Conservation (phyloP, 2,888 invertebrate genomes). For the Drosophila birchii region DNA sequence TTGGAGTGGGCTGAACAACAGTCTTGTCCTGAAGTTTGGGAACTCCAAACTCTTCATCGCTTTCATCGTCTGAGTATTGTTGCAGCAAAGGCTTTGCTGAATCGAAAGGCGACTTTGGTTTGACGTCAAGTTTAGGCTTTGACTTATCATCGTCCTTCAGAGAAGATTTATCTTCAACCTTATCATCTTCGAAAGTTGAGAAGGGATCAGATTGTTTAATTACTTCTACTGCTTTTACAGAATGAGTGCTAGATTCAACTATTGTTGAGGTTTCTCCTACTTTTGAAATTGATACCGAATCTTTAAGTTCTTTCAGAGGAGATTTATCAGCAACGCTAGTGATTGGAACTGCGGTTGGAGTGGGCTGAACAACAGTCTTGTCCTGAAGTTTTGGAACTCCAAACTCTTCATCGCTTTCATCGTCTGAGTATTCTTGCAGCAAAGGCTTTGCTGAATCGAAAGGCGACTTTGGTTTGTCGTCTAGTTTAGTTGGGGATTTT, state of each 20-base stretch:
- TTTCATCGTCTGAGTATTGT: conserved; percentile 8
- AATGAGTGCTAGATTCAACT: no score
- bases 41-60: no score
- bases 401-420: no score
- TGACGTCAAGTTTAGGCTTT: neutral
- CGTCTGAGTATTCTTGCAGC: no score
- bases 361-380: neutral
- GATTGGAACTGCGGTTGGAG: neutral
- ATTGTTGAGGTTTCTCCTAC: no score
- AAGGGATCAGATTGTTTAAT: no score
- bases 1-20: no score
- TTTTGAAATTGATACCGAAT: no score
- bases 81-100: neutral
- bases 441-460: no score
- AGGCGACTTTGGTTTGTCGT: neutral
- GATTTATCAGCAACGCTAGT: neutral
- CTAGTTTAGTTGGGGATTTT: conserved; percentile 2
- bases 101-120: conserved; percentile 2
- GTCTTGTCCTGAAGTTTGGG: no score
- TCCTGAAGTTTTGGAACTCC: conserved; percentile 4
- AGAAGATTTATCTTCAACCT: neutral
- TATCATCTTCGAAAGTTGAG: neutral
- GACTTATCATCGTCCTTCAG: neutral
- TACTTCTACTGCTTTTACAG: no score
- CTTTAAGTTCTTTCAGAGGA: neutral